Conservation (phyloP, 2,113 vertebrate species). For the Lanius collurio region DNA sequence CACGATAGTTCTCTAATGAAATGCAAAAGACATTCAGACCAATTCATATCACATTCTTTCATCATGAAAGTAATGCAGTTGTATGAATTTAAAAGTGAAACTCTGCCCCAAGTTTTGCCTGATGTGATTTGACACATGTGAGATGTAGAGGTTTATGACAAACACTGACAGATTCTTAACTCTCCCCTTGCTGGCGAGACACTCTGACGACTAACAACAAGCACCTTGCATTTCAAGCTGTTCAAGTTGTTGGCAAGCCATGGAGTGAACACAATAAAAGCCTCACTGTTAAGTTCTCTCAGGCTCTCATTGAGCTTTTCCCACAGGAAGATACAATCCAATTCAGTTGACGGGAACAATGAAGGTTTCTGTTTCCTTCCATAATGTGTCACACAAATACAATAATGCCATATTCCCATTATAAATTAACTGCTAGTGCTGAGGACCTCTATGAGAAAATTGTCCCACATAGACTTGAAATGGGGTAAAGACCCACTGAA, state of each 20-base stretch:
- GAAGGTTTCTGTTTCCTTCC: not conserved
- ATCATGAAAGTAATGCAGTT: not conserved
- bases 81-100: not conserved
- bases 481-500: not conserved
- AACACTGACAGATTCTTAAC: not conserved
- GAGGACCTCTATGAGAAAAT: not conserved
- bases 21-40: not conserved
- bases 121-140: not conserved
- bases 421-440: not conserved
- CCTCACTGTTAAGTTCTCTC: constrained; percentile 14
- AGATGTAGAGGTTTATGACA: not conserved
- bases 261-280: not conserved
- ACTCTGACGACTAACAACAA: not conserved
- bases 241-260: not conserved
- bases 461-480: not conserved
- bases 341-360: constrained; percentile 11
- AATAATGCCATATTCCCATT: not conserved
- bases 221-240: constrained; percentile 22
- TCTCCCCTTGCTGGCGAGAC: not conserved
- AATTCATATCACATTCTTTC: not conserved
- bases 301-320: not conserved
- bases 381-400: not conserved
- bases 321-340: constrained; percentile 21
- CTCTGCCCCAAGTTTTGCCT: not conserved
- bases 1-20: not conserved